Evolutionary conservation across 2,888 invertebrate species (phyloP).

Genomic region (Nematopogon swammerdamellus): DNA sequence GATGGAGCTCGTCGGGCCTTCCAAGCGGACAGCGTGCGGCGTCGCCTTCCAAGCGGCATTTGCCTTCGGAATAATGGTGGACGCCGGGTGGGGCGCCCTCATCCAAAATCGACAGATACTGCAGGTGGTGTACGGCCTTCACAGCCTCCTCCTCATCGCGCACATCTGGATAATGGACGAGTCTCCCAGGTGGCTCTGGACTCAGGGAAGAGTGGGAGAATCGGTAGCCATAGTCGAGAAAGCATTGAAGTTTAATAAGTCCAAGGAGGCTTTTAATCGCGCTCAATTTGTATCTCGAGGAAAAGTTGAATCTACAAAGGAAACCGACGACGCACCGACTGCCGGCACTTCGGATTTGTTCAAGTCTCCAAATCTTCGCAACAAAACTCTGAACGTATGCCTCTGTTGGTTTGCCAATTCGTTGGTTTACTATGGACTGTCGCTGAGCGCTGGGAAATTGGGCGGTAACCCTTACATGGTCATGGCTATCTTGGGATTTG

Average conservation of each 20-base stretch:
- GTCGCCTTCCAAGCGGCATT: slow-evolving; percentile 77
- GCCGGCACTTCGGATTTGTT: slow-evolving; percentile 72
- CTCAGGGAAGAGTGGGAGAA: slow-evolving; percentile 70
- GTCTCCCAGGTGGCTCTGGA: slow-evolving; percentile 87
- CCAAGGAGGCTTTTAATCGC: slow-evolving; percentile 59
- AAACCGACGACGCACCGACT: slow-evolving; percentile 31
- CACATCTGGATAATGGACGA: slow-evolving; percentile 90
- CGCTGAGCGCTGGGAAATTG: slow-evolving; percentile 76
- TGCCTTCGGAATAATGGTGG: slow-evolving; percentile 76
- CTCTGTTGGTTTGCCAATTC: slow-evolving; percentile 89
- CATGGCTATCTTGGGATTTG: slow-evolving; percentile 72
- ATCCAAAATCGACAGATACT: slow-evolving; percentile 69
- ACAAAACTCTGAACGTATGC: slow-evolving; percentile 76
- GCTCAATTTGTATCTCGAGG: slow-evolving; percentile 64
- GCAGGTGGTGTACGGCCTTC: slow-evolving; percentile 78
- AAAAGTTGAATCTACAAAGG: slow-evolving; percentile 41
- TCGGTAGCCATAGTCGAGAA: slow-evolving; percentile 71
- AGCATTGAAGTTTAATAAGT: slow-evolving; percentile 72
- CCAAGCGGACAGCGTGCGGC: slow-evolving; percentile 76
- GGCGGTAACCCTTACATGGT: slow-evolving; percentile 79
- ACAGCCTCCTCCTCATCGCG: slow-evolving; percentile 66
- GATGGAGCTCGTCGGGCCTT: slow-evolving; percentile 82
- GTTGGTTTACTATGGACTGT: slow-evolving; percentile 80
- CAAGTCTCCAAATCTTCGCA: slow-evolving; percentile 73
- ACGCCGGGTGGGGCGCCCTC: slow-evolving; percentile 78